Evolutionary conservation across 2,797 vertebrate genomes (phyloP), one percentile per base, ranked within the genome.

Genomic region (Cebuella pygmaea): DNA sequence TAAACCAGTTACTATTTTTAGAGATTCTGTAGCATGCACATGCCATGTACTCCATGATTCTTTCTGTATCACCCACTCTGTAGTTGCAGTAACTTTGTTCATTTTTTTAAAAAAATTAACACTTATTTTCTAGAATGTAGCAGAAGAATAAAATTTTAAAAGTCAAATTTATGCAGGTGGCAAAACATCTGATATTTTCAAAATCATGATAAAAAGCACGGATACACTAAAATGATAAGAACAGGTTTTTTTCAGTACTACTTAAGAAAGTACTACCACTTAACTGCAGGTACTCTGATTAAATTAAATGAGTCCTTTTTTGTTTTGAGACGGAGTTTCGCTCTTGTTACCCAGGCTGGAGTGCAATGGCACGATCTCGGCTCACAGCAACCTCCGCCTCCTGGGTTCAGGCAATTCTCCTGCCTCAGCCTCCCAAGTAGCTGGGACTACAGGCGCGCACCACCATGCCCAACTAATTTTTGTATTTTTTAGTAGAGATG

Each of bases 221-320:
- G 5, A 55, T 14, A 22, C 26, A 8, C 48, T 57, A 27, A 87
- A 97, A n/a, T 75, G 41, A 72, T 64, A 96, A 67, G 15, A 72
- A 55, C 33, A 57, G 26, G 79, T 64, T 94, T 97, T 94, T 94
- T 95, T 75, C 87, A 96, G 88, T 36, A 46, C 46, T 90, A 22
- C 95, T 93, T 33, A 79, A 96, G n/a, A 92, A 95, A 95, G 88
- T 41, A 78, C 70, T 55, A 44, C 52, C 75, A 67, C 94, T 93
- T 83, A 95, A 72, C 82, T 78, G 75, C 22, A 82, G 81, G 86
- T 26, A 85, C 15, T 83, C 83, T 92, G 72, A 97, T 97, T 94
- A 98, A 95, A 96, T 91, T 94, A 96, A 93, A 67, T 24, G 41
- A 94, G 79, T 87, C 61, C 36, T 52, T 93, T 79, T 91, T 50